phyloP scores from a whole-genome alignment of 1,140 invertebrate species.

The Goniozus legneri region DNA sequence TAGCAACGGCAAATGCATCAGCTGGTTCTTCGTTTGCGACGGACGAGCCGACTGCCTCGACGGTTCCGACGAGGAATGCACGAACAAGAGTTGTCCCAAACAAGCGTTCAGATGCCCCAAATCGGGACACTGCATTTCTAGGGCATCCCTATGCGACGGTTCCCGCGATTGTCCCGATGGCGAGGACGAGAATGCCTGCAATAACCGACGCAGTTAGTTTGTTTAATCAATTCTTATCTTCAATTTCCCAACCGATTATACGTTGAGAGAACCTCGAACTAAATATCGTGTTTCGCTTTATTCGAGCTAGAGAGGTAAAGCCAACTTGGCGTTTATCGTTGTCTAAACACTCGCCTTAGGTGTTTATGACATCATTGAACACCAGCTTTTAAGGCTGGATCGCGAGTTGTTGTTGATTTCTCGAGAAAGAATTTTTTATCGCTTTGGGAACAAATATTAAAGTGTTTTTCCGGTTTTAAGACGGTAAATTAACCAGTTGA shows the following conservation, averaged over 20 bases:
- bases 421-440: too few species aligned
- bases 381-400: too few species aligned
- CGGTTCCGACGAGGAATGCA: slow-evolving; percentile 78
- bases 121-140: slow-evolving; percentile 71
- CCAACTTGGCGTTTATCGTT: too few species aligned
- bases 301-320: too few species aligned
- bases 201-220: slow-evolving; percentile 55
- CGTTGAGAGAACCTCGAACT: background rate
- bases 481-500: too few species aligned
- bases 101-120: slow-evolving; percentile 65
- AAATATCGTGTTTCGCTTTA: too few species aligned
- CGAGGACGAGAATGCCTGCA: slow-evolving; percentile 77
- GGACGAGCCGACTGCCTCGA: slow-evolving; percentile 84
- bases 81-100: slow-evolving; percentile 43
- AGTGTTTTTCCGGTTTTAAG: too few species aligned
- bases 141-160: slow-evolving; percentile 74
- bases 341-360: too few species aligned
- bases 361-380: too few species aligned
- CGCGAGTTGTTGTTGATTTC: too few species aligned
- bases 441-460: too few species aligned
- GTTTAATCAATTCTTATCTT: background rate
- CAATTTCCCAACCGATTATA: too few species aligned
- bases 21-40: slow-evolving; percentile 90
- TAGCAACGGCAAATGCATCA: slow-evolving; percentile 80
- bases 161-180: slow-evolving; percentile 72